Base-by-base conservation (phyloP, 1,140 invertebrate species). In the Asbolus verrucosus region DNA sequence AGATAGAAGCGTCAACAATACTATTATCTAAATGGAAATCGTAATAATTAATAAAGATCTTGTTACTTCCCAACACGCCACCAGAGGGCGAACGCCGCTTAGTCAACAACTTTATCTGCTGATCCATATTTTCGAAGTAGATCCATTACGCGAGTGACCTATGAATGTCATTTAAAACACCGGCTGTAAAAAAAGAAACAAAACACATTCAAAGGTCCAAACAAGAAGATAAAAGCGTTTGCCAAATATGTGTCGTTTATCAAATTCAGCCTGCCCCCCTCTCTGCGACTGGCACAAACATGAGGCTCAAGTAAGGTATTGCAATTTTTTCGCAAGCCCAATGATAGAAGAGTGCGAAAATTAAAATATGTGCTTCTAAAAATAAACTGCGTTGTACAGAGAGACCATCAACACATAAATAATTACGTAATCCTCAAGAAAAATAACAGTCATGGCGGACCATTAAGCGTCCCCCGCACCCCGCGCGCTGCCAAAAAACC, bases 271-370 rank as follows among this genome's bases (percentile, higher is more conserved):
- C 21, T 1, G 18, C n/a, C 19, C 1, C 21, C 24, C 13, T 21
- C 46, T 6, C 11, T 5, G 5, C 46, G 19, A n/a, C 3, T 54
- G 2, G 21, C 46, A 13, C 46, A 54, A 54, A 54, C 46, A 54
- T 13, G 46, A 54, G 46, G 46, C 46, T 54, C 46, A n/a, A 54
- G 46, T 54, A 54, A 54, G 46, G 46, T 54, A 54, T 13, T 54
- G 46, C 46, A 54, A 54, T 54, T 54, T 54, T 50, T 54, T 54
- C n/a, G 43, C 43, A 11, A 11, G 3, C 6, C 8, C 15, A 18
- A 46, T 19, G 41, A 46, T 46, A 16, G 15, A 18, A 19, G 41
- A 19, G 21, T 24, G 21, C 18, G 21, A 50, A 54, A 54, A 24
- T 19, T 24, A 54, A 54, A 54, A 54, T 54, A 27, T 54, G 46